phyloP scores from a whole-genome alignment of 2,888 invertebrate species.

The Drosophila quinaria region DNA sequence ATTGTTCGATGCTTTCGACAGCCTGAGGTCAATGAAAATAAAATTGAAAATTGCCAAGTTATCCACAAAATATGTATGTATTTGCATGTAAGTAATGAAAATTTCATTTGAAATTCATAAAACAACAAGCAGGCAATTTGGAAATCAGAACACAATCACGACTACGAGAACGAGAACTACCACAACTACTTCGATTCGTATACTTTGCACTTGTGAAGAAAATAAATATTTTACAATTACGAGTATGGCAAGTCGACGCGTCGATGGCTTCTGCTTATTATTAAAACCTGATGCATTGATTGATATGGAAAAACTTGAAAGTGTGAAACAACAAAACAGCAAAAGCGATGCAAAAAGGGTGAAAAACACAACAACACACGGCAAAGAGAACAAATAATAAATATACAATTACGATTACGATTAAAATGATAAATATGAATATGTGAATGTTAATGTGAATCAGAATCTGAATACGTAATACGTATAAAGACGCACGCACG shows the following conservation, averaged over 20 bases:
- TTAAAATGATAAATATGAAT: conserved; percentile 7
- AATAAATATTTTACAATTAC: conserved; percentile 57
- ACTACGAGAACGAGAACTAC: conserved; percentile 18
- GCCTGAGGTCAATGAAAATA: conserved; percentile 82
- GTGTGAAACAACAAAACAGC: conserved; percentile 65
- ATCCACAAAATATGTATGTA: conserved; percentile 22
- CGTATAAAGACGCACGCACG: conserved; percentile 19
- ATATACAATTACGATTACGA: conserved; percentile 23
- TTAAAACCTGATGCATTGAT: conserved; percentile 64
- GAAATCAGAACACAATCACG: conserved; percentile 49
- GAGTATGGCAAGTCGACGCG: conserved; percentile 4
- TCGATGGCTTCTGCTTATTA: conserved; percentile 69
- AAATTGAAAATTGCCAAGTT: conserved; percentile 57
- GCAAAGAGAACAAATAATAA: conserved; percentile 16
- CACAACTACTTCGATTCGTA: conserved; percentile 37
- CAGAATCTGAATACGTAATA: conserved; percentile 4
- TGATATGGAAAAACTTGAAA: conserved; percentile 62
- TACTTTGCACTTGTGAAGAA: conserved; percentile 73
- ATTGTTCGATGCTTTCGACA: conserved; percentile 85
- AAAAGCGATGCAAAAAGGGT: conserved; percentile 34
- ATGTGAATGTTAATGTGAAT: conserved; percentile 8
- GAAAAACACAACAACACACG: conserved; percentile 29
- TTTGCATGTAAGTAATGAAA: conserved; percentile 3
- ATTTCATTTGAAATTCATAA: conserved; percentile 40
- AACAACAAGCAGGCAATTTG: conserved; percentile 41